Base-by-base conservation (phyloP, 2,113 vertebrate genomes). In the Electrona antarctica region DNA sequence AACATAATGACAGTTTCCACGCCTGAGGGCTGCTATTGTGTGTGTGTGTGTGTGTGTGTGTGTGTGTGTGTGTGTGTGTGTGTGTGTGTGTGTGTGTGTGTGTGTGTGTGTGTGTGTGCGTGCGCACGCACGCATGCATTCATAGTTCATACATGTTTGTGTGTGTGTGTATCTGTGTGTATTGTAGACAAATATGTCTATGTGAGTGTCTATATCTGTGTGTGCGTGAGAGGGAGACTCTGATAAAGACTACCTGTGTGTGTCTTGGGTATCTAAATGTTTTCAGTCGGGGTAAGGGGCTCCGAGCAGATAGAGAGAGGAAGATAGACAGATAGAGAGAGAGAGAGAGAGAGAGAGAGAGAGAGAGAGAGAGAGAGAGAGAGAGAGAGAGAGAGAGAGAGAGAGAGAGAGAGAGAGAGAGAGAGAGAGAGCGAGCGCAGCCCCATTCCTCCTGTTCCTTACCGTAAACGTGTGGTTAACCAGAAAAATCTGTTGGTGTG, bases 391-490 rank as follows among this genome's bases (percentile, higher is more conserved):
- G 60, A 49, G 59, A 77, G 68, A 81, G 46, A 77, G 54, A 80
- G 52, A 76, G 62, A 62, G 15, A 71, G 70, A 77, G 21, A 11
- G 12, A 12, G 64, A 14, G 13, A 46, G 41, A 46, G 60, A 46
- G 55, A 77, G 68, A 81, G 46, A 77, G 54, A 80, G 52, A 76
- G 62, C 59, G 15, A 71, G 70, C 75, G 8, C 46, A 11, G 21
- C 52, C 69, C 72, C 62, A 62, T 76, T 68, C 65, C 33, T 87
- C 78, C 77, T 79, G 69, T 68, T 81, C 85, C 85, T 92, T 92
- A 87, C 86, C 58, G 72, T 89, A 91, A 91, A 91, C 82, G 87
- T 91, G 90, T 64, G 90, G 91, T 90, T 92, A 92, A 91, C 90
- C 87, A 88, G 83, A 90, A 90, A 88, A 90, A 79, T 83, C 83